phyloP scores from a whole-genome alignment of 2,113 vertebrate species.

The Puntigrus tetrazona region DNA sequence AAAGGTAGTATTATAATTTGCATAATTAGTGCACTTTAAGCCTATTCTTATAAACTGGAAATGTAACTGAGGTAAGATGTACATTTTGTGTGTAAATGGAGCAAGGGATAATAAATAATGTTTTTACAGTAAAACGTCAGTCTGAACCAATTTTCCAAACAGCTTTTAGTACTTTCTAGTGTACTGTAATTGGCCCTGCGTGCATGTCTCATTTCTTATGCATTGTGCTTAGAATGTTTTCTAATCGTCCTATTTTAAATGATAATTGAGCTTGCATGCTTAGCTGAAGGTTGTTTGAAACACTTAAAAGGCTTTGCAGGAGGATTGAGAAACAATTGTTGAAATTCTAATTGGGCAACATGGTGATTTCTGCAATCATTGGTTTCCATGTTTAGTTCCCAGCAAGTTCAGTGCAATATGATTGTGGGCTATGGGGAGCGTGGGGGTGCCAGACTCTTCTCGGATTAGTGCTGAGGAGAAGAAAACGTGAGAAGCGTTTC shows the following conservation, averaged over 20 bases:
- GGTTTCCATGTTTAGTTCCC: background rate
- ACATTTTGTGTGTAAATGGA: constrained; percentile 26
- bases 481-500: constrained; percentile 1
- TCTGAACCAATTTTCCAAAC: background rate
- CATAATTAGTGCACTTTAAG: too few relatives aligned
- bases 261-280: constrained; percentile 37
- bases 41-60: background rate
- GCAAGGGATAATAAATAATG: background rate
- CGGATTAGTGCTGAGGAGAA: background rate
- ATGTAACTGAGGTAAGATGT: background rate
- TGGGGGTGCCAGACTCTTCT: background rate
- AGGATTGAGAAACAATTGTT: constrained; percentile 7
- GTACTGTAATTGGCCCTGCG: constrained; percentile 37
- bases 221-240: constrained; percentile 24
- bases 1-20: too few relatives aligned
- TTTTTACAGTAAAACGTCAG: constrained; percentile 4
- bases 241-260: constrained; percentile 27
- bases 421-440: background rate
- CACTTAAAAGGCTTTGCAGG: constrained; percentile 21
- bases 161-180: constrained; percentile 14
- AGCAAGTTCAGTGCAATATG: constrained; percentile 1
- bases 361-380: constrained; percentile 12
- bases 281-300: constrained; percentile 18
- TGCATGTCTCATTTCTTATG: constrained; percentile 25
- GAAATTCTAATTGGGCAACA: constrained; percentile 10